Evolutionary conservation across 92 coral and sea anemone species (phyloP).

Genomic region (Galaxea fascicularis): DNA sequence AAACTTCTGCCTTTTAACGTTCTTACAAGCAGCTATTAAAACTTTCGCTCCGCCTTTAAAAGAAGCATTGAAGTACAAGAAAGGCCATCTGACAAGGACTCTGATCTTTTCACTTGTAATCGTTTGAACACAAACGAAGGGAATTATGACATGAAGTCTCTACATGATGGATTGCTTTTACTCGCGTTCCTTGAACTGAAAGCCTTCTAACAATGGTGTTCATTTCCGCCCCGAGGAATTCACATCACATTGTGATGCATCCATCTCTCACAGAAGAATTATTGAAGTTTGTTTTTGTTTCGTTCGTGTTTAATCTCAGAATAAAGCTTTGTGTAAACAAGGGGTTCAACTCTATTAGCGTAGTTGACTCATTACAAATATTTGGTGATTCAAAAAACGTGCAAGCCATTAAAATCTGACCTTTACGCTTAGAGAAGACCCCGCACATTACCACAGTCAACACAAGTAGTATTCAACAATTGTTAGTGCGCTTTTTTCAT

Average conservation of each 20-base stretch:
- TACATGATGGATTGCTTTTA: neutral
- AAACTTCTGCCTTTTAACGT: neutral
- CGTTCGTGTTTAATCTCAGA: conserved; percentile 9
- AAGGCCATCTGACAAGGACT: neutral
- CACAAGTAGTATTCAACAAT: conserved; percentile 6
- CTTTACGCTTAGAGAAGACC: conserved; percentile 24
- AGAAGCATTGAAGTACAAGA: neutral
- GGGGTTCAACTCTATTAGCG: neutral
- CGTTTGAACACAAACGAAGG: neutral
- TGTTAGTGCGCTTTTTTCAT: neutral
- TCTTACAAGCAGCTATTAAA: too few species aligned
- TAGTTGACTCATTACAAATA: conserved; percentile 34
- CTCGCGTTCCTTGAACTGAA: neutral
- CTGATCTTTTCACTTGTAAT: neutral
- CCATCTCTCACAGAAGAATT: neutral
- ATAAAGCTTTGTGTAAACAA: conserved; percentile 24
- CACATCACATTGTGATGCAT: neutral
- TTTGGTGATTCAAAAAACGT: conserved; percentile 12
- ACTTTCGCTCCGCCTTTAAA: neutral
- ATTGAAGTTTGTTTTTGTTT: conserved; percentile 24
- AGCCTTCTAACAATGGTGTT: neutral
- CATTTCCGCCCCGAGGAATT: neutral
- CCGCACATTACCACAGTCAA: neutral
- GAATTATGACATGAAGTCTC: neutral
- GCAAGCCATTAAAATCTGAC: conserved; percentile 32